phyloP scores from a whole-genome alignment of 2,113 vertebrate genomes.

The Xenus cinereus region DNA sequence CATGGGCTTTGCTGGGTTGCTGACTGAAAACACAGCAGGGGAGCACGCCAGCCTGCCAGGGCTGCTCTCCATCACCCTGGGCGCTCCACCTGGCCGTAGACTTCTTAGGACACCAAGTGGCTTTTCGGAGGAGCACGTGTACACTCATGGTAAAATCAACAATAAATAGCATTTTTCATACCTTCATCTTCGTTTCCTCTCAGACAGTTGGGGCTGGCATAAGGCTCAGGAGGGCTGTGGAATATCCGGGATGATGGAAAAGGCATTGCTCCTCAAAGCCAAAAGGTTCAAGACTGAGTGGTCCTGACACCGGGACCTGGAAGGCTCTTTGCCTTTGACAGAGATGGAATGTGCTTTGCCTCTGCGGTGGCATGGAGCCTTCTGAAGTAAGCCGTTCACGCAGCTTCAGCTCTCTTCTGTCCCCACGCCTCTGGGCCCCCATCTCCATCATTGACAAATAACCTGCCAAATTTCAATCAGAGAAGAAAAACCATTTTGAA shows the following conservation, averaged over 20 bases:
- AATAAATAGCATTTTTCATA: background rate
- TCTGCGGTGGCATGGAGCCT: background rate
- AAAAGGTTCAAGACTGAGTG: background rate
- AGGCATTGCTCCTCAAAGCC: background rate
- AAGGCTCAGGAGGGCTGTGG: background rate
- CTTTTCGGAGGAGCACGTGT: background rate
- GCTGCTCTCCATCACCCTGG: background rate
- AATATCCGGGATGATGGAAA: background rate
- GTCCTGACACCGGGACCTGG: background rate
- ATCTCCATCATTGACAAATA: background rate
- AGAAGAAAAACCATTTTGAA: background rate
- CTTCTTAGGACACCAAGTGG: background rate
- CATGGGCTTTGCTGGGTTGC: background rate
- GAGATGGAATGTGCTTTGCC: background rate
- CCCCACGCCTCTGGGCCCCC: background rate
- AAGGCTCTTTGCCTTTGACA: background rate
- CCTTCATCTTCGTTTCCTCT: background rate
- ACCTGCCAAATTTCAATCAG: background rate
- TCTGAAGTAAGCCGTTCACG: fast-evolving
- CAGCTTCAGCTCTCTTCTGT: background rate
- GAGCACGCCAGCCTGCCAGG: background rate
- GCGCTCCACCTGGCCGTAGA: background rate
- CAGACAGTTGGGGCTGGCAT: background rate
- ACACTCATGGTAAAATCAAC: background rate
- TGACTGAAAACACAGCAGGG: background rate